Conservation (phyloP, 2,888 invertebrate genomes). For the Habrosyne pyritoides region DNA sequence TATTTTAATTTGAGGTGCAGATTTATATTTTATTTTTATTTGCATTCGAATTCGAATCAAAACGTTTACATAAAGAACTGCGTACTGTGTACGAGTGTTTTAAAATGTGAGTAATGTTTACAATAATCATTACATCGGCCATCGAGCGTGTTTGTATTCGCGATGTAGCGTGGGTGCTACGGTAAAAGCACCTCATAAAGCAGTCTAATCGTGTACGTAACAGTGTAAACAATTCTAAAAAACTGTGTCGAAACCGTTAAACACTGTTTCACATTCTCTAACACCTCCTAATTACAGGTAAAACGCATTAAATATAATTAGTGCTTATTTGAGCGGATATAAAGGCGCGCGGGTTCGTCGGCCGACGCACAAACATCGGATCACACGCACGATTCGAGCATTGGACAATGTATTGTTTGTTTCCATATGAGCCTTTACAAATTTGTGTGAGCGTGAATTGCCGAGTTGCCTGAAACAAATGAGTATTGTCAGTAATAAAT, state of each 20-base stretch:
- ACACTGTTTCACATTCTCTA: conserved; percentile 74
- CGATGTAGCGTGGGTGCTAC: conserved; percentile 58
- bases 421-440: conserved; percentile 49
- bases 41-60: conserved; percentile 1
- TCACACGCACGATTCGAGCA: conserved; percentile 32
- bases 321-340: conserved; percentile 74
- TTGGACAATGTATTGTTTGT: conserved; percentile 61
- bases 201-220: conserved; percentile 62
- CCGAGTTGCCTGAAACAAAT: conserved; percentile 15
- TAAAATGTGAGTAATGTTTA: conserved; percentile 60
- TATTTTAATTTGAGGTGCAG: neutral
- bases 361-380: conserved; percentile 55
- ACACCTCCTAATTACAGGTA: conserved; percentile 81
- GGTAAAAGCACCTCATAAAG: conserved; percentile 67
- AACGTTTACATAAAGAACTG: neutral
- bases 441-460: conserved; percentile 53
- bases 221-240: conserved; percentile 63
- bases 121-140: conserved; percentile 61
- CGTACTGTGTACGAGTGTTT: conserved; percentile 35
- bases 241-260: conserved; percentile 63
- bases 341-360: conserved; percentile 66
- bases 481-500: conserved; percentile 17
- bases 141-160: conserved; percentile 63
- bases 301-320: conserved; percentile 79
- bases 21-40: neutral